These are phyloP conservation scores for Chorisops tibialis DNA, from an alignment of 2,888 invertebrate genomes.

Conservation along the genomic window DNA sequence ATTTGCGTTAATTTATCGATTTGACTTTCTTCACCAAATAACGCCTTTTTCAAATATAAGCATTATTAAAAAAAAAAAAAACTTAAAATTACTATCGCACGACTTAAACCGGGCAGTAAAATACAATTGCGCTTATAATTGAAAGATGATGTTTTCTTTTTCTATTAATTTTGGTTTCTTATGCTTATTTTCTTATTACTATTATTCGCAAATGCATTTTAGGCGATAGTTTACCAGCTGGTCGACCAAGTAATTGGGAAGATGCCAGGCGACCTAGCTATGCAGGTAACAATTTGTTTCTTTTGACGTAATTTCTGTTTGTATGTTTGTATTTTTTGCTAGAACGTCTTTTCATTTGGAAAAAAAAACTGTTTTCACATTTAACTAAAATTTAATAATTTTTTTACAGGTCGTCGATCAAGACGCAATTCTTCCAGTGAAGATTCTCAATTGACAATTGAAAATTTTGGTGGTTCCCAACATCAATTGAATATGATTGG, in stretches of 20 bases:
- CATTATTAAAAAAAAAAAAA: not conserved
- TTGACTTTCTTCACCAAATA: not conserved
- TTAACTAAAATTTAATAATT: constrained; percentile 10
- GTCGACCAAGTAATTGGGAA: constrained; percentile 83
- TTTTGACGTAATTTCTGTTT: not conserved
- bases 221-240: constrained; percentile 65
- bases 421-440: constrained; percentile 80
- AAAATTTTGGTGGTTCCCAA: constrained; percentile 90
- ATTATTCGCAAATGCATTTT: constrained; percentile 21
- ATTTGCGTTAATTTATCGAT: no score
- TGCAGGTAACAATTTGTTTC: constrained; percentile 57
- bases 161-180: constrained; percentile 21
- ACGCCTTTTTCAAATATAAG: not conserved
- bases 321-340: constrained; percentile 5
- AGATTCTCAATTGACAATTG: constrained; percentile 85
- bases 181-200: constrained; percentile 26
- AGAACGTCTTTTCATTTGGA: not conserved
- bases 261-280: constrained; percentile 68
- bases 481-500: constrained; percentile 84
- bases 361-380: not conserved
- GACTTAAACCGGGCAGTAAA: not conserved
- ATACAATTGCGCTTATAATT: not conserved
- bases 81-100: no score
- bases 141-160: not conserved
- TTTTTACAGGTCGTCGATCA: constrained; percentile 74